Conservation (phyloP, 2,888 invertebrate species). For the Callimorpha dominula region DNA sequence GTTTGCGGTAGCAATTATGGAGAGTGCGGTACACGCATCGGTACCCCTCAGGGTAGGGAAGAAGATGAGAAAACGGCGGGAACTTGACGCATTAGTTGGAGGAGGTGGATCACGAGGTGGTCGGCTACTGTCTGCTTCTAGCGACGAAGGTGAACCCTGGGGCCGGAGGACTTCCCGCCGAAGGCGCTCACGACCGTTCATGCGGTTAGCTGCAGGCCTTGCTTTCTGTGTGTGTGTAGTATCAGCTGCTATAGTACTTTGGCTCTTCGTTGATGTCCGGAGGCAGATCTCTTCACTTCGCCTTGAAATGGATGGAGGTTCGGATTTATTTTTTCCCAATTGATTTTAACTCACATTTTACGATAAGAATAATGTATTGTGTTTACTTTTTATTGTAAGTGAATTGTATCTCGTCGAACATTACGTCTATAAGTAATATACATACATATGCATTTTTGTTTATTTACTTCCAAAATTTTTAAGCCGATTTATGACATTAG, state of each 20-base stretch:
- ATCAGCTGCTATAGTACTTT: constrained; percentile 89
- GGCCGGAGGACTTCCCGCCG: constrained; percentile 71
- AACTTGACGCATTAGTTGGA: constrained; percentile 90
- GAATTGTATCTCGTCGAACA: too few species aligned
- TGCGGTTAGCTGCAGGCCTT: constrained; percentile 87
- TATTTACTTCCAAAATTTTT: background rate
- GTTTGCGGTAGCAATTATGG: constrained; percentile 81
- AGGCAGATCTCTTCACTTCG: constrained; percentile 89
- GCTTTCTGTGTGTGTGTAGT: constrained; percentile 88
- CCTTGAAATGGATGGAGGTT: constrained; percentile 90
- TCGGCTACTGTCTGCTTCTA: constrained; percentile 88
- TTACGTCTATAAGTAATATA: too few species aligned
- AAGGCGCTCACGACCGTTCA: constrained; percentile 82
- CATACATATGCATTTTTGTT: background rate
- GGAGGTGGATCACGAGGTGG: constrained; percentile 81
- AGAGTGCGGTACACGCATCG: constrained; percentile 87
- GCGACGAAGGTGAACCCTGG: constrained; percentile 87
- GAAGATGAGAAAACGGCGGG: constrained; percentile 92
- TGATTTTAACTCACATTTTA: background rate
- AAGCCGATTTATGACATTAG: too few species aligned
- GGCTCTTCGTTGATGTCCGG: constrained; percentile 90
- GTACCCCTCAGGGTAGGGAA: constrained; percentile 89
- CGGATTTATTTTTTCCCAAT: constrained; percentile 39
- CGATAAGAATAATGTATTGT: background rate
- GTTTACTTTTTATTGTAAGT: background rate